phyloP scores from a whole-genome alignment of 1,140 invertebrate species.

The Trachymyrmex septentrionalis region DNA sequence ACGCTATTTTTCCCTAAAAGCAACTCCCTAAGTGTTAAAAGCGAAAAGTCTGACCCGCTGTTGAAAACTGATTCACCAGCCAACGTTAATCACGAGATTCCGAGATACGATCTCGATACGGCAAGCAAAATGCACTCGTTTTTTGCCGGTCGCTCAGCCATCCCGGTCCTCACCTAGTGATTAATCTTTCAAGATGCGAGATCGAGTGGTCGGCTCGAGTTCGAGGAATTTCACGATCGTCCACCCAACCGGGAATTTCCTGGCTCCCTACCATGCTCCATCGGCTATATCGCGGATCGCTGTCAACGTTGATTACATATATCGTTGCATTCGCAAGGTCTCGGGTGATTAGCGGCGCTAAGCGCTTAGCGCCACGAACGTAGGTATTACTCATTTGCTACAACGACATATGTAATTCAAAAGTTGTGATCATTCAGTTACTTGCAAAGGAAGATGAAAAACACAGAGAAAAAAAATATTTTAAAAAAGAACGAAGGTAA shows the following conservation, averaged over 20 bases:
- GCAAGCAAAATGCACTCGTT: slow-evolving; percentile 32
- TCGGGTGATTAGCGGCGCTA: slow-evolving; percentile 68
- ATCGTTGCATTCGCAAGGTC: slow-evolving; percentile 17
- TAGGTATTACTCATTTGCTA: no score
- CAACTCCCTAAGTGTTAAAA: background rate
- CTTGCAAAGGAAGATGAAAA: no score
- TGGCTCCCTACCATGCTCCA: background rate
- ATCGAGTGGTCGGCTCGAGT: slow-evolving; percentile 10
- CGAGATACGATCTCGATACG: slow-evolving; percentile 37
- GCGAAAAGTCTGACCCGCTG: background rate
- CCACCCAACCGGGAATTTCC: slow-evolving; percentile 37
- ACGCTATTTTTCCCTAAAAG: background rate
- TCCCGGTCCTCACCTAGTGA: slow-evolving; percentile 19
- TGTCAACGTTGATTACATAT: background rate
- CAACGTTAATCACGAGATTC: slow-evolving; percentile 59
- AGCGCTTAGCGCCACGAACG: slow-evolving; percentile 54
- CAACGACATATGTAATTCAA: no score
- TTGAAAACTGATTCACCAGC: slow-evolving; percentile 50
- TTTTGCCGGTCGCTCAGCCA: slow-evolving; percentile 23
- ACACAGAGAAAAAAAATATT: no score
- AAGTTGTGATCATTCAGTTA: no score
- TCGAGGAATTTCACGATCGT: slow-evolving; percentile 54
- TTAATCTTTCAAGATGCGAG: slow-evolving; percentile 61
- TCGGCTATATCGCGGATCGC: background rate
- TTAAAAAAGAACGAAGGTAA: no score